Conservation (phyloP, 2,113 vertebrate species). For the Mormyrus iriodes region DNA sequence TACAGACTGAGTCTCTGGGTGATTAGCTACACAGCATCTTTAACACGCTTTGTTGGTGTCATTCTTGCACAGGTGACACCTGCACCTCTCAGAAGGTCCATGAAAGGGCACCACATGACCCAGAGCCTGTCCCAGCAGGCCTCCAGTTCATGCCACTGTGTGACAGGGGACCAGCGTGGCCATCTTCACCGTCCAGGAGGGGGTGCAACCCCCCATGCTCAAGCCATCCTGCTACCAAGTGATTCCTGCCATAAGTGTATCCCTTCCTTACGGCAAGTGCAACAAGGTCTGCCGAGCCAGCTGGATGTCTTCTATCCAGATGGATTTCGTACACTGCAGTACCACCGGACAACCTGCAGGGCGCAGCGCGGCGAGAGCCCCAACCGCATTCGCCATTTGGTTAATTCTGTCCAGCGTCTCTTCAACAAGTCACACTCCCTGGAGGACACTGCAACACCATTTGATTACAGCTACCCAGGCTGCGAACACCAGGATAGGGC, state of each 20-base stretch:
- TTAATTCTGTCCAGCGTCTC: slow-evolving; percentile 95
- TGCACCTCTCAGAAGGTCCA: slow-evolving; percentile 64
- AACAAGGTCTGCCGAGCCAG: slow-evolving; percentile 82
- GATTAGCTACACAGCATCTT: neutral
- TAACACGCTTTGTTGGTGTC: neutral
- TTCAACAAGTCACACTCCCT: slow-evolving; percentile 98
- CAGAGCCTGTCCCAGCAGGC: slow-evolving; percentile 81
- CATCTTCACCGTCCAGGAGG: slow-evolving; percentile 77
- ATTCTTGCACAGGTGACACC: neutral
- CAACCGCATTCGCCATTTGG: slow-evolving; percentile 92
- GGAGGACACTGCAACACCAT: slow-evolving; percentile 78
- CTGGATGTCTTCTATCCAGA: slow-evolving; percentile 90
- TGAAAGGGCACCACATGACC: slow-evolving; percentile 95
- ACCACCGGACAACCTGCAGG: slow-evolving; percentile 80
- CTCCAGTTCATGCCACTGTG: slow-evolving; percentile 75
- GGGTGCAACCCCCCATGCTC: slow-evolving; percentile 90
- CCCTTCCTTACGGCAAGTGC: slow-evolving; percentile 68
- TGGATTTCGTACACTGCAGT: slow-evolving; percentile 94
- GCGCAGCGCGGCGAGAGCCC: slow-evolving; percentile 91
- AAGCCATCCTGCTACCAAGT: slow-evolving; percentile 78
- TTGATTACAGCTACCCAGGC: slow-evolving; percentile 82
- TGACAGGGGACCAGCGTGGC: slow-evolving; percentile 71
- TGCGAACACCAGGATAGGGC: slow-evolving; percentile 68
- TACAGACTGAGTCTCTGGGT: neutral
- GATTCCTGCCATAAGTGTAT: slow-evolving; percentile 92